These are phyloP conservation scores for Anaspis maculata DNA, from an alignment of 2,888 invertebrate species.

Conservation along the genomic window DNA sequence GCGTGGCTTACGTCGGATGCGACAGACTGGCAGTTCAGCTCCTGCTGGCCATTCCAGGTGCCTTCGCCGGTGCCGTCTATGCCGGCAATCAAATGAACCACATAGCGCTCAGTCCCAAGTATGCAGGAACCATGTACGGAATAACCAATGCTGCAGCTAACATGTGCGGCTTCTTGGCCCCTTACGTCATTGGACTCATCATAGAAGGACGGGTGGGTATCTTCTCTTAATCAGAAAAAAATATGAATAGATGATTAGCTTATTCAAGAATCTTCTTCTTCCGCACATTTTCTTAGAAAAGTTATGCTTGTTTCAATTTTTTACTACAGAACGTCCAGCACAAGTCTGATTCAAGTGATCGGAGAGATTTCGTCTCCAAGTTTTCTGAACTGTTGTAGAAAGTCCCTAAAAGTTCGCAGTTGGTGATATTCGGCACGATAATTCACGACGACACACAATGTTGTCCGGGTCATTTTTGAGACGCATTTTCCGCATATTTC, in stretches of 20 bases:
- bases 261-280: constrained; percentile 2
- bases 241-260: constrained; percentile 2
- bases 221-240: constrained; percentile 1
- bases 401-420: no score
- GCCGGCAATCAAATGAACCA: constrained; percentile 81
- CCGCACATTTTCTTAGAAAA: no score
- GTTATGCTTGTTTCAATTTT: no score
- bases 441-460: no score
- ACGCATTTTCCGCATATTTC: no score
- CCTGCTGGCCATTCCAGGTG: constrained; percentile 62
- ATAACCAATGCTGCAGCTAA: constrained; percentile 77
- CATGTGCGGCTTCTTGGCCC: constrained; percentile 75
- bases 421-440: no score
- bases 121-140: constrained; percentile 78
- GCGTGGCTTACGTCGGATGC: constrained; percentile 73
- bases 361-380: no score
- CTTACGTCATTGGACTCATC: constrained; percentile 66
- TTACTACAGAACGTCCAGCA: no score
- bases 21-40: constrained; percentile 61
- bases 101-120: constrained; percentile 71
- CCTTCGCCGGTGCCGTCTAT: constrained; percentile 69
- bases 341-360: no score
- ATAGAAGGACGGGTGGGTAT: constrained; percentile 57
- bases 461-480: no score
- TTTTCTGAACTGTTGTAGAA: no score